phyloP scores from a whole-genome alignment of 2,888 invertebrate genomes.

The Pyralis farinalis region DNA sequence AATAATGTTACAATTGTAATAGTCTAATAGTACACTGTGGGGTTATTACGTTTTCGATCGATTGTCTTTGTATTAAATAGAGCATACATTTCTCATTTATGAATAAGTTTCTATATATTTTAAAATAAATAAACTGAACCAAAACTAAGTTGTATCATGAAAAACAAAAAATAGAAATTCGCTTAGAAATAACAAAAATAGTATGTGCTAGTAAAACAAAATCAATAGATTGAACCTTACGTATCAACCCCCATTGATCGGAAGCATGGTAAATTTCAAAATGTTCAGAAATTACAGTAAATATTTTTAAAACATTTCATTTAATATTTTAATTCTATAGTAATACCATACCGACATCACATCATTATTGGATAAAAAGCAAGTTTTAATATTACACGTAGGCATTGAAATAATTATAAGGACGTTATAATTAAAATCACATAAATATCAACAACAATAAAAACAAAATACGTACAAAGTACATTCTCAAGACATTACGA shows the following conservation, averaged over 20 bases:
- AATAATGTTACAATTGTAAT: neutral
- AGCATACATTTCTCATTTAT: no score
- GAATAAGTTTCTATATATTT: no score
- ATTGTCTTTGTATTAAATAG: no score
- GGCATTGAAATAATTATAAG: constrained; percentile 4
- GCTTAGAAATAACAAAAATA: no score
- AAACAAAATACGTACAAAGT: constrained; percentile 33
- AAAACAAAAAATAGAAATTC: no score
- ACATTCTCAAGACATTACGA: constrained; percentile 13
- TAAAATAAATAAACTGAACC: no score
- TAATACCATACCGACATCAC: neutral
- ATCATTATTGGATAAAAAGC: neutral
- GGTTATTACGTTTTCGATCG: no score
- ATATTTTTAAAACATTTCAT: neutral
- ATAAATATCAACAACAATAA: constrained; percentile 60
- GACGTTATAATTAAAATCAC: constrained; percentile 29
- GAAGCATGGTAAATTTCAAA: neutral
- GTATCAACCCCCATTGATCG: no score
- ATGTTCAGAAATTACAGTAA: constrained; percentile 6
- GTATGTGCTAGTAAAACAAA: no score
- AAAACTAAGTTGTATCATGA: no score
- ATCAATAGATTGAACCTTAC: no score
- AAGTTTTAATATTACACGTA: neutral
- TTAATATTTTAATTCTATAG: neutral
- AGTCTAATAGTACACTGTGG: no score